Evolutionary conservation across 2,888 invertebrate species (phyloP).

Genomic region (Phengaris arion): DNA sequence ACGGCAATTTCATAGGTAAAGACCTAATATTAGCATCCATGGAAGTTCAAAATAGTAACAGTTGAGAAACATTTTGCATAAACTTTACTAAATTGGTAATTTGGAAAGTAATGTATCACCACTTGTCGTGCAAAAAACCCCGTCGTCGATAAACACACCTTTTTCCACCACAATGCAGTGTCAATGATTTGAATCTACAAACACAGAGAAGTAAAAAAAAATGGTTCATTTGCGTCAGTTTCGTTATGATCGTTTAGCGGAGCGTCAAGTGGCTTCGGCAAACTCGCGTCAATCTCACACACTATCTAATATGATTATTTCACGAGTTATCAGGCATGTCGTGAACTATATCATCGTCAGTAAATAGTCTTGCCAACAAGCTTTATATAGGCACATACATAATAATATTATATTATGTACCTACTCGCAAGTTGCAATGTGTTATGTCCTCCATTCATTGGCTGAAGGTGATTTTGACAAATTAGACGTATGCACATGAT

Average conservation of each 20-base stretch:
- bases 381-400: no score
- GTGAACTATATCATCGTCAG: neutral
- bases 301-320: conserved; percentile 9
- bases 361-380: neutral
- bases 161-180: conserved; percentile 5
- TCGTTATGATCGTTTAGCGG: conserved; percentile 61
- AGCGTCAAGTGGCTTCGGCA: conserved; percentile 48
- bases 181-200: conserved; percentile 26
- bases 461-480: no score
- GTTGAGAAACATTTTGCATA: neutral
- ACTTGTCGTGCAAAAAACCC: conserved; percentile 6
- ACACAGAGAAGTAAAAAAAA: conserved; percentile 37
- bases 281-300: conserved; percentile 53
- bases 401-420: no score
- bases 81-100: neutral
- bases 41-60: neutral
- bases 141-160: conserved; percentile 16
- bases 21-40: neutral
- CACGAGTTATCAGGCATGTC: conserved; percentile 22
- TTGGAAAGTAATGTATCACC: conserved; percentile 10
- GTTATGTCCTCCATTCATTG: no score
- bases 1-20: no score
- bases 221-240: conserved; percentile 59
- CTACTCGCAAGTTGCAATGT: no score
- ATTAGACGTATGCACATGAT: neutral